Evolutionary conservation across 2,797 vertebrate species (phyloP), one percentile per base, ranked within the genome.

Genomic region (Aldrovandia affinis): DNA sequence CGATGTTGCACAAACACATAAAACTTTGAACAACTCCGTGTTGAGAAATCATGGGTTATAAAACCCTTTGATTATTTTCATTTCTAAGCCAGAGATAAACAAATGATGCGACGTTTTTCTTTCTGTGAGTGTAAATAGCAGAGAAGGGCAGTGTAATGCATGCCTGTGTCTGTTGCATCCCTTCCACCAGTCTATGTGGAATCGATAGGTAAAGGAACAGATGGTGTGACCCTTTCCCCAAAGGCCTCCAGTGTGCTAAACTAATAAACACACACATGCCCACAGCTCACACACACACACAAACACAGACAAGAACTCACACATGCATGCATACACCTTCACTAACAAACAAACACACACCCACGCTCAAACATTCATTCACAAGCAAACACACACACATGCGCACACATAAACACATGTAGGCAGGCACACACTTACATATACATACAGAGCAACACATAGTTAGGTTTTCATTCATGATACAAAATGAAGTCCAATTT

Each of bases 151-250:
- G 20, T 12, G 28, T 36, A 33, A 36, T 28, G 42, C 2, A 3
- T 50, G 18, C 77, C 22, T 68, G 20, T 78, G 54, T 2, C 6
- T 22, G 2, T 77, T 18, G 36, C 0, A 0, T 28, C 70, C 20
- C 15, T 22, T 3, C 39, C 36, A 1, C 25, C 39, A 55, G 25
- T 54, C 81, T 52, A 30, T 7, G 25, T 18, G 65, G 39, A 89
- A 94, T 94, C 92, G 93, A 92, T 92, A 91, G 82, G 50, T 75
- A 70, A 84, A 90, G 85, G 83, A 89, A 86, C 63, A 83, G 88
- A 90, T 88, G 87, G 82, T 47, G 81, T 86, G 88, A 92, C 88
- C 88, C 90, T 89, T 87, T 87, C 85, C 89, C 90, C 87, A 85
- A 65, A 82, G 86, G 84, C 88, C 86, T 83, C 77, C 83, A 84